Evolutionary conservation across 2,888 invertebrate species (phyloP).

Genomic region (Papilio elwesi): DNA sequence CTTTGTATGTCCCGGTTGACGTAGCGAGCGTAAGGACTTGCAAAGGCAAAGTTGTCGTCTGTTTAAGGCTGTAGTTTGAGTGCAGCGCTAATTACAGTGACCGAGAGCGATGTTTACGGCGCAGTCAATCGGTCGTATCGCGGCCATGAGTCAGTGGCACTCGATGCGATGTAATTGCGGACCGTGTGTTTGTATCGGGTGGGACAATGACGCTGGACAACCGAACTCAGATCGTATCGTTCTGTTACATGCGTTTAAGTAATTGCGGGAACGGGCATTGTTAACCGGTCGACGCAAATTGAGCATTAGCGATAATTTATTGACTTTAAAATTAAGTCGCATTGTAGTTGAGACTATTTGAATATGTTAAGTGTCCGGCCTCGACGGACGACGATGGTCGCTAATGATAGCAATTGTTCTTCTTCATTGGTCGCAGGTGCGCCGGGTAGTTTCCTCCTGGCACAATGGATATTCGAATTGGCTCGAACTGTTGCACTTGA

Average conservation of each 20-base stretch:
- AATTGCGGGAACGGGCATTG: slow-evolving; percentile 84
- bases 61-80: slow-evolving; percentile 58
- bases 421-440: slow-evolving; percentile 79
- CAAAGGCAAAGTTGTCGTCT: not conserved
- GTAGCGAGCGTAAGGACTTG: not conserved
- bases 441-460: slow-evolving; percentile 47
- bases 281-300: slow-evolving; percentile 82
- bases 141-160: slow-evolving; percentile 76
- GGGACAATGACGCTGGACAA: slow-evolving; percentile 75
- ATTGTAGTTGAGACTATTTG: slow-evolving; percentile 77
- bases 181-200: slow-evolving; percentile 69
- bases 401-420: slow-evolving; percentile 82
- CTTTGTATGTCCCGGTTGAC: too few relatives aligned
- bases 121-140: slow-evolving; percentile 73
- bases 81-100: slow-evolving; percentile 71
- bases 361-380: slow-evolving; percentile 77
- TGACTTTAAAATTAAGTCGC: slow-evolving; percentile 78
- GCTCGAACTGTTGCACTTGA: slow-evolving; percentile 4
- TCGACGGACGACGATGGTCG: slow-evolving; percentile 65
- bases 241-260: slow-evolving; percentile 83
- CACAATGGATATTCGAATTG: slow-evolving; percentile 43
- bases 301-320: slow-evolving; percentile 84
- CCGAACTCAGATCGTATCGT: slow-evolving; percentile 76
- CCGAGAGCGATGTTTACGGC: slow-evolving; percentile 76
- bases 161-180: slow-evolving; percentile 80